Percentiles rank a stretch among this genome's conserved stretches.
Evolutionary conservation across 2,113 vertebrate genomes (phyloP).

Genomic region (Perca flavescens): DNA sequence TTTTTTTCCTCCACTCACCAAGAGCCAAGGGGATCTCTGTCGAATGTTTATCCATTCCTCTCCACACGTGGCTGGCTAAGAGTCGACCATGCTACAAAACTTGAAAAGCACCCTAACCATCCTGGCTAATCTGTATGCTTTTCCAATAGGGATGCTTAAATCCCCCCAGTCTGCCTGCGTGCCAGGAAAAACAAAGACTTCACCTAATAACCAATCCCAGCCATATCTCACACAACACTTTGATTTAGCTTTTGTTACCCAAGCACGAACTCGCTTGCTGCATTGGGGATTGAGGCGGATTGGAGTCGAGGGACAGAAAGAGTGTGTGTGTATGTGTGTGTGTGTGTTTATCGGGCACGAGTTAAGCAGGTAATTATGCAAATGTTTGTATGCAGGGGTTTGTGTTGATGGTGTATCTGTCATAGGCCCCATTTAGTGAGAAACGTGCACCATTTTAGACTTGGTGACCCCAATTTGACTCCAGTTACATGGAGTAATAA

Average conservation of each 20-base stretch:
- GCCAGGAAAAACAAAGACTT: constrained; percentile 72
- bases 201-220: constrained; percentile 69
- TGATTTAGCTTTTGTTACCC: constrained; percentile 63
- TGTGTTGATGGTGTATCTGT: constrained; percentile 1
- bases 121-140: constrained; percentile 67
- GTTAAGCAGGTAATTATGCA: constrained; percentile 45
- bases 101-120: constrained; percentile 57
- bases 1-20: background rate
- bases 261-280: constrained; percentile 42
- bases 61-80: constrained; percentile 16
- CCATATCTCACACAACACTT: constrained; percentile 67
- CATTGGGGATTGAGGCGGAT: constrained; percentile 44
- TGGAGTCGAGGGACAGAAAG: constrained; percentile 47
- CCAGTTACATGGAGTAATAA: background rate
- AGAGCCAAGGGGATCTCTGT: background rate
- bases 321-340: constrained; percentile 28
- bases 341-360: constrained; percentile 34
- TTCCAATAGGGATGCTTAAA: constrained; percentile 61
- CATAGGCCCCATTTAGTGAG: background rate
- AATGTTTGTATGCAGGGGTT: constrained; percentile 22
- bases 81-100: constrained; percentile 33
- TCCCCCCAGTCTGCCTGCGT: constrained; percentile 56
- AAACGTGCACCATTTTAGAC: constrained; percentile 16
- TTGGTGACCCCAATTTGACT: constrained; percentile 20
- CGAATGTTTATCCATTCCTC: constrained; percentile 42